Evolutionary conservation across 2,888 invertebrate genomes (phyloP).

Genomic region (Megaustenia siamemsis): DNA sequence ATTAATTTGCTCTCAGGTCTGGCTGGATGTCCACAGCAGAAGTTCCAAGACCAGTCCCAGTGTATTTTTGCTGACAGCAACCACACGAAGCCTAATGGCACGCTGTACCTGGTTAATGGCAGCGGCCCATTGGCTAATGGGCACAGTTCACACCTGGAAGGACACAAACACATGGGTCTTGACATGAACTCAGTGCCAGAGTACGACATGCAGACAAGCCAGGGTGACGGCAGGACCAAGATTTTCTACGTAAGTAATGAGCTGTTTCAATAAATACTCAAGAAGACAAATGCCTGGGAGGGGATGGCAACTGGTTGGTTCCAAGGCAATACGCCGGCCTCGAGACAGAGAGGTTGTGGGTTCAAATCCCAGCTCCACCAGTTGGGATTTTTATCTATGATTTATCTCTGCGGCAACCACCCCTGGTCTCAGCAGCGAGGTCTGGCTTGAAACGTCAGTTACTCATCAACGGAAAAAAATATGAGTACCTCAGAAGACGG

Average conservation of each 20-base stretch:
- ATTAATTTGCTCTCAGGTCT: neutral
- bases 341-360: too few species aligned
- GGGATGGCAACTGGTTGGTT: too few species aligned
- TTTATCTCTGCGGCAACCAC: too few species aligned
- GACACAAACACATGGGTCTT: conserved; percentile 35
- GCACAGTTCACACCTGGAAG: neutral
- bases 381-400: too few species aligned
- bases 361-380: too few species aligned
- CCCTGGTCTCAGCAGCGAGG: too few species aligned
- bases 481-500: too few species aligned
- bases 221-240: conserved; percentile 27
- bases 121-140: conserved; percentile 31
- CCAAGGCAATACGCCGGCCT: too few species aligned
- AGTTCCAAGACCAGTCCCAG: conserved; percentile 50
- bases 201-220: conserved; percentile 44
- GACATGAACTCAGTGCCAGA: conserved; percentile 46
- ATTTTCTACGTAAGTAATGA: conserved; percentile 36
- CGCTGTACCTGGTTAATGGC: conserved; percentile 41
- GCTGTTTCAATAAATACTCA: neutral
- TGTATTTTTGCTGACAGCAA: conserved; percentile 42
- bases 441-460: too few species aligned
- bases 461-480: too few species aligned
- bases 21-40: neutral
- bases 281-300: too few species aligned
- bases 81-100: conserved; percentile 36